Conservation (phyloP, 30 jellyfish, hydroid and myxozoan species). For the Aurelia sp. region DNA sequence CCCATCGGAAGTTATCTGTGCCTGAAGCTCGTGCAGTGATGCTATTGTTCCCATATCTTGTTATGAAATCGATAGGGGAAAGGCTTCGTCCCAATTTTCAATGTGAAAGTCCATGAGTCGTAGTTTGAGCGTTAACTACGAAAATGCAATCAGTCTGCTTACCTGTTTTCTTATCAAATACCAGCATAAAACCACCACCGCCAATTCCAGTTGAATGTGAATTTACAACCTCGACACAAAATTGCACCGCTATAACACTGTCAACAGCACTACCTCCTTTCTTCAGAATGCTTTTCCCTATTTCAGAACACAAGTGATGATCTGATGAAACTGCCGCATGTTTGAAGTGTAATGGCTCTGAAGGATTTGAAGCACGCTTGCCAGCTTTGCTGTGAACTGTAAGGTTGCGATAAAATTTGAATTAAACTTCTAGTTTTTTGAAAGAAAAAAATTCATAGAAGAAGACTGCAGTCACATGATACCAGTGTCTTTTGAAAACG, state of each 20-base stretch:
- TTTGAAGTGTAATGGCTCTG: conserved; percentile 76
- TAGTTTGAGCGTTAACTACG: too few relatives aligned
- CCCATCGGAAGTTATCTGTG: too few relatives aligned
- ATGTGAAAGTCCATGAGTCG: too few relatives aligned
- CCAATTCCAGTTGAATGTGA: conserved; percentile 99
- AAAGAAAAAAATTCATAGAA: too few relatives aligned
- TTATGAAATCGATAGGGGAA: too few relatives aligned
- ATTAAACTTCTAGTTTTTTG: too few relatives aligned
- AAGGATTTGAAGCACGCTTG: conserved; percentile 7
- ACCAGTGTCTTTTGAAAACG: too few relatives aligned
- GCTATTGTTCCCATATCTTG: too few relatives aligned
- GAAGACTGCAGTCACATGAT: too few relatives aligned
- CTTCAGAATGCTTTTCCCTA: conserved; percentile 81
- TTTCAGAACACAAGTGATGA: conserved; percentile 84
- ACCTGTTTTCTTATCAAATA: conserved; percentile 88
- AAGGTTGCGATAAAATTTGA: background rate
- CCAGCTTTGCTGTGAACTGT: conserved; percentile 51
- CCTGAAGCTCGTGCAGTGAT: too few relatives aligned
- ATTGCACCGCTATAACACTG: conserved; percentile 89
- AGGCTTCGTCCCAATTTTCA: too few relatives aligned
- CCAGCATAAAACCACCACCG: conserved; percentile 99
- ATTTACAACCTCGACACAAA: conserved; percentile 95
- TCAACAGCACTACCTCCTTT: conserved; percentile 99
- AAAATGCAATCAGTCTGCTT: background rate
- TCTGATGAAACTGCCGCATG: conserved; percentile 99